Conservation (phyloP, 1,140 invertebrate species). For the Drosophila mauritiana region DNA sequence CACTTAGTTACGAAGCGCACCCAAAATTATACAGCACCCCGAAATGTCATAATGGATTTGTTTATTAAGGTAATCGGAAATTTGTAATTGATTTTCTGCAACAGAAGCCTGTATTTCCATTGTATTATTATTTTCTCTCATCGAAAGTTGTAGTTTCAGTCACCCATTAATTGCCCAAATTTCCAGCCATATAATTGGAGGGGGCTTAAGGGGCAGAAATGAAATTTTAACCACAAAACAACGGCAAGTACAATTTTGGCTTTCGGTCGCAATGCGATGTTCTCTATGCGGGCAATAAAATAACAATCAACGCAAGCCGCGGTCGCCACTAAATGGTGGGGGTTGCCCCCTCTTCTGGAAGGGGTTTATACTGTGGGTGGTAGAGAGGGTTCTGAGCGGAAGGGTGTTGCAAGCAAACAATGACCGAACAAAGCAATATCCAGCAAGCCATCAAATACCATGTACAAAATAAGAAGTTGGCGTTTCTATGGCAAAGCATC, state of each 20-base stretch:
- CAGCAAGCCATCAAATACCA: background rate
- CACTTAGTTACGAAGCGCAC: too few species aligned
- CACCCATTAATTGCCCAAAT: conserved; percentile 55
- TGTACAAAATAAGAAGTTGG: background rate
- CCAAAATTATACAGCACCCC: too few species aligned
- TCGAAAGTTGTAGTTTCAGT: conserved; percentile 41
- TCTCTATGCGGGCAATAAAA: conserved; percentile 73
- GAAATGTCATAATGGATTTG: too few species aligned
- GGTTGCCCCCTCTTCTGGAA: background rate
- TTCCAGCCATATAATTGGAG: conserved; percentile 29
- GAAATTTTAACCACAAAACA: conserved; percentile 78
- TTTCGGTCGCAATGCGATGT: conserved; percentile 60
- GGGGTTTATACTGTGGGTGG: background rate
- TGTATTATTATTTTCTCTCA: conserved; percentile 38
- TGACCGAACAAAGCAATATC: background rate
- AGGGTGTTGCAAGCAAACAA: background rate
- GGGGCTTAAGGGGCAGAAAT: conserved; percentile 33
- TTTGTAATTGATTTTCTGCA: background rate
- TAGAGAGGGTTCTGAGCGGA: background rate
- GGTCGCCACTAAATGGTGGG: conserved; percentile 22
- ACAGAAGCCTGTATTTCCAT: conserved; percentile 3
- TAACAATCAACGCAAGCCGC: conserved; percentile 80
- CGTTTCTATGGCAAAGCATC: too few species aligned
- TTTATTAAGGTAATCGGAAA: background rate
- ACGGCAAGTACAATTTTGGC: conserved; percentile 76